These are phyloP conservation scores for Maniola jurtina DNA, from an alignment of 1,140 invertebrate species.

Conservation along the genomic window DNA sequence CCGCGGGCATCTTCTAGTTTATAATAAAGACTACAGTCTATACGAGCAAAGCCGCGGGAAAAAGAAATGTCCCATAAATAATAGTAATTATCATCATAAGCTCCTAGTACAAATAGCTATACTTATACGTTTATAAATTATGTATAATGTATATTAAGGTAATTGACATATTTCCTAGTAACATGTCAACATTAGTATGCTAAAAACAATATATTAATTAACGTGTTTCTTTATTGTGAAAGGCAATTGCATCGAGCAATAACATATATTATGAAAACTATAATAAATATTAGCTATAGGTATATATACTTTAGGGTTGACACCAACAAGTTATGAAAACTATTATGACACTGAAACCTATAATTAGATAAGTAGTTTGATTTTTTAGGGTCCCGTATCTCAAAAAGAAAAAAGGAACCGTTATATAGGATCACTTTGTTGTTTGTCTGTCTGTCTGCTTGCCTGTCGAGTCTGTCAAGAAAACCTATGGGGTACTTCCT, in stretches of 20 bases:
- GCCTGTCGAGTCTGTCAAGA: no score
- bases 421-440: no score
- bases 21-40: no score
- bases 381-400: no score
- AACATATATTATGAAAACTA: neutral
- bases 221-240: neutral
- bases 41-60: no score
- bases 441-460: no score
- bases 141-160: neutral
- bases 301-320: neutral
- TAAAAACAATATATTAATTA: conserved; percentile 6
- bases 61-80: no score
- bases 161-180: conserved; percentile 6
- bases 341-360: no score
- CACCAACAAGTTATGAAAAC: neutral
- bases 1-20: no score
- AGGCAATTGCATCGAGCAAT: neutral
- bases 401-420: no score
- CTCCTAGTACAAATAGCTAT: neutral
- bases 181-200: neutral
- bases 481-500: no score
- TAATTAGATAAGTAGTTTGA: neutral
- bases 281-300: neutral
- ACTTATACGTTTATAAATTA: neutral
- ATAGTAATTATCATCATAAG: no score